Conservation (phyloP, 2,797 vertebrate species). For the Acrossocheilus fasciatus region DNA sequence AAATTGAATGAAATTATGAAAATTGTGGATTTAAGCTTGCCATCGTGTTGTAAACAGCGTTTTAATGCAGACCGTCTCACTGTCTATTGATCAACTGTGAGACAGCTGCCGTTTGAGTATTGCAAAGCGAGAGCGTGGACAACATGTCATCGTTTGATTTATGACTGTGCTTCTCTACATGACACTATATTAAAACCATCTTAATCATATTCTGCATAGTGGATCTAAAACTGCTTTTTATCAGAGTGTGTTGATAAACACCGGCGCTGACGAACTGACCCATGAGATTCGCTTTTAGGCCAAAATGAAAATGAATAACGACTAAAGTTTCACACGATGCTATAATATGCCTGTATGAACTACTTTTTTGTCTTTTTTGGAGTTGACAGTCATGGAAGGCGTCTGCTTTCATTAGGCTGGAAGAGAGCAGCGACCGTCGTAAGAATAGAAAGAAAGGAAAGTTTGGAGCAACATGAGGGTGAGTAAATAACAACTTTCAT, state of each 20-base stretch:
- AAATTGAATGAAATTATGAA: too few relatives aligned
- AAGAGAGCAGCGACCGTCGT: background rate
- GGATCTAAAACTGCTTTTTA: background rate
- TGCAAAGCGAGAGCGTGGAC: slow-evolving; percentile 31
- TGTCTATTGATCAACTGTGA: slow-evolving; percentile 29
- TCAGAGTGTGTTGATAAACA: slow-evolving; percentile 10
- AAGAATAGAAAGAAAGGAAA: background rate
- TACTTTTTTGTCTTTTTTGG: background rate
- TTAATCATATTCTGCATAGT: slow-evolving; percentile 27
- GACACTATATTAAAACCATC: slow-evolving; percentile 47
- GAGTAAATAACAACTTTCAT: background rate
- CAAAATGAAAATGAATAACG: background rate
- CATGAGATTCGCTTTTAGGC: background rate
- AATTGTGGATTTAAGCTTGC: background rate
- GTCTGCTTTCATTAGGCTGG: background rate
- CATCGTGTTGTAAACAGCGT: background rate
- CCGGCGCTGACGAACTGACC: background rate
- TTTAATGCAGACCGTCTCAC: background rate
- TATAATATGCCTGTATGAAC: background rate
- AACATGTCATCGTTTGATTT: slow-evolving; percentile 64
- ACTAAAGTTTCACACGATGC: background rate
- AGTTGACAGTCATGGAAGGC: background rate
- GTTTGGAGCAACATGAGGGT: background rate
- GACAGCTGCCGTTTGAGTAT: slow-evolving; percentile 59
- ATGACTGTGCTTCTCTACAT: slow-evolving; percentile 48